Evolutionary conservation across 1,140 invertebrate genomes (phyloP).

Genomic region (Drosophila kepulauana): DNA sequence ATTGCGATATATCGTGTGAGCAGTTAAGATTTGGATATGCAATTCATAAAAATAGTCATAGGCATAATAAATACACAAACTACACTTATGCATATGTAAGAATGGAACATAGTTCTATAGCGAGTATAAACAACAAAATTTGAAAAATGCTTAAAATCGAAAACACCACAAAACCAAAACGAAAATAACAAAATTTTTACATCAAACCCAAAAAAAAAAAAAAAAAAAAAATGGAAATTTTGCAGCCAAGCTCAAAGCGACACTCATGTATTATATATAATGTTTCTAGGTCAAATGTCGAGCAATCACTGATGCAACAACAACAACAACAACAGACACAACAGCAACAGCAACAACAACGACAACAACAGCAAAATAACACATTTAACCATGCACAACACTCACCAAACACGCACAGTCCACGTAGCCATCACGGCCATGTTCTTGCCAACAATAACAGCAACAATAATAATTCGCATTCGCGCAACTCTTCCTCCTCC

Average conservation of each 20-base stretch:
- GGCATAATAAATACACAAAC: background rate
- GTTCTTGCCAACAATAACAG: slow-evolving; percentile 50
- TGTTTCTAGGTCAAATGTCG: slow-evolving; percentile 85
- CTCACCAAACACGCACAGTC: slow-evolving; percentile 53
- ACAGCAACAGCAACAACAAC: slow-evolving; percentile 61
- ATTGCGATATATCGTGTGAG: slow-evolving; percentile 6
- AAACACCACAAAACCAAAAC: slow-evolving; percentile 15
- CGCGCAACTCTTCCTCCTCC: slow-evolving; percentile 36
- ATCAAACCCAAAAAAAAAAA: slow-evolving; percentile 26
- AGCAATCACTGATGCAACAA: slow-evolving; percentile 83
- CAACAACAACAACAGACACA: slow-evolving; percentile 73
- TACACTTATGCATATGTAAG: slow-evolving; percentile 6
- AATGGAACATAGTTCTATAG: slow-evolving; percentile 11
- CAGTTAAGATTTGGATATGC: slow-evolving; percentile 14
- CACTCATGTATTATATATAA: slow-evolving; percentile 76
- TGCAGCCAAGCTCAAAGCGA: slow-evolving; percentile 56
- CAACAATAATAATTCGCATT: slow-evolving; percentile 23
- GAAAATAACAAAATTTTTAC: slow-evolving; percentile 18
- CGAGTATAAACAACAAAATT: slow-evolving; percentile 52
- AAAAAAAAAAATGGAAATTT: slow-evolving; percentile 46
- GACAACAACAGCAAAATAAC: slow-evolving; percentile 66
- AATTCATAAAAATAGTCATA: slow-evolving; percentile 1
- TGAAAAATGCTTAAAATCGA: slow-evolving; percentile 55
- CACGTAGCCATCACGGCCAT: slow-evolving; percentile 51
- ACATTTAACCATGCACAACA: slow-evolving; percentile 70